Percentiles rank a stretch among this genome's conserved stretches.
Conservation (phyloP, 2,113 vertebrate species). For the Saccopteryx bilineata region DNA sequence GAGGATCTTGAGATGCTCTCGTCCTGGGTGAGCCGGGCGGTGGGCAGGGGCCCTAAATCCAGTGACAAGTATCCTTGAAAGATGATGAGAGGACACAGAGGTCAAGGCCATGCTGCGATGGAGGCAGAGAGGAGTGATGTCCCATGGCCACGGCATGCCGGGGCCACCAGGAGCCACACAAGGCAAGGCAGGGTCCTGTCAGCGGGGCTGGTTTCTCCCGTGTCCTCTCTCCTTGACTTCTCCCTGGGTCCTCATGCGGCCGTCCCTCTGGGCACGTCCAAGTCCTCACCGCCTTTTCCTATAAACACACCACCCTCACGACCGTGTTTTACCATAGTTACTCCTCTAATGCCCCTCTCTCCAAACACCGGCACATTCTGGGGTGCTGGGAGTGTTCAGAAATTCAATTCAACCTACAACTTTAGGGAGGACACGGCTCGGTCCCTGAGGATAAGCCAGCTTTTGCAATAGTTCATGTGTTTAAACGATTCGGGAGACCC, state of each 20-base stretch:
- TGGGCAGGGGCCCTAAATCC: neutral
- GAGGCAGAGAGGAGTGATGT: rapidly evolving
- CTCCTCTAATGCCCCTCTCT: neutral
- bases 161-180: neutral
- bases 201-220: rapidly evolving
- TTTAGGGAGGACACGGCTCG: neutral
- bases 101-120: rapidly evolving
- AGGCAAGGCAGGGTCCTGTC: neutral
- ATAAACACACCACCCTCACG: neutral
- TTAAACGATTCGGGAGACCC: neutral
- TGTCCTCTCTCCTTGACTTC: neutral
- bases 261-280: neutral
- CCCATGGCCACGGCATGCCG: rapidly evolving
- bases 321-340: neutral
- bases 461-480: neutral
- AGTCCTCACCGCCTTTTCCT: neutral
- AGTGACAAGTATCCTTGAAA: neutral
- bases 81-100: neutral
- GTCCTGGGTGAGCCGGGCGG: neutral
- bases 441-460: too few relatives aligned
- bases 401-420: neutral
- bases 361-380: too few relatives aligned
- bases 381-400: neutral
- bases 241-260: neutral
- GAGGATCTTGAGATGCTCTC: too few relatives aligned